These are phyloP conservation scores for Acipenser ruthenus DNA, from an alignment of 2,797 vertebrate species.

Conservation along the genomic window DNA sequence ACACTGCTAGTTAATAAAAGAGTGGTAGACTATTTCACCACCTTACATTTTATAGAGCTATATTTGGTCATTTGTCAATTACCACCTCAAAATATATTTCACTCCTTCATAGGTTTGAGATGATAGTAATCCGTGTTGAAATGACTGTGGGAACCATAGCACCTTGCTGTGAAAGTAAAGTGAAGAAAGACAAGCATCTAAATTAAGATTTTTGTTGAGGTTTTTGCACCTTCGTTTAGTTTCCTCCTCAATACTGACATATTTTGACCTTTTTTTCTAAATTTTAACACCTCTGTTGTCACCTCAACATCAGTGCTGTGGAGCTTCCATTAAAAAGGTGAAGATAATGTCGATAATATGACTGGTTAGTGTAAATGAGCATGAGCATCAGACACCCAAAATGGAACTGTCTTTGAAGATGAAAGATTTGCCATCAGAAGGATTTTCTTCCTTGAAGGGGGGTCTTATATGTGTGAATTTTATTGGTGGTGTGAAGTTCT, in stretches of 20 bases:
- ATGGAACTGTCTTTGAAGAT: neutral
- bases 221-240: constrained; percentile 31
- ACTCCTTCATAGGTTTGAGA: constrained; percentile 21
- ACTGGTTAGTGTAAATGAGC: constrained; percentile 9
- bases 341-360: constrained; percentile 5
- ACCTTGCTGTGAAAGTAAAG: constrained; percentile 43
- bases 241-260: neutral
- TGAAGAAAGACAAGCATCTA: constrained; percentile 27
- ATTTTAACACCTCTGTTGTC: no score
- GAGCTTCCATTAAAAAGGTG: constrained; percentile 2
- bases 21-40: constrained; percentile 30
- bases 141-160: constrained; percentile 36
- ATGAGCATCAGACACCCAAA: neutral
- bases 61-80: constrained; percentile 39
- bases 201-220: constrained; percentile 21
- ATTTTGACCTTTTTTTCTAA: neutral
- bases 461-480: neutral
- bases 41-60: constrained; percentile 45
- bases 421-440: neutral
- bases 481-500: constrained; percentile 4
- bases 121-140: constrained; percentile 36
- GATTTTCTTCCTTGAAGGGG: neutral
- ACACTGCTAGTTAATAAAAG: constrained; percentile 27
- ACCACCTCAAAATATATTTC: constrained; percentile 45
- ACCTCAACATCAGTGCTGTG: neutral